Percentiles rank a stretch among this genome's conserved stretches.
These are phyloP conservation scores for Phymorhynchus buccinoides DNA, from an alignment of 1,140 invertebrate species.

Conservation along the genomic window DNA sequence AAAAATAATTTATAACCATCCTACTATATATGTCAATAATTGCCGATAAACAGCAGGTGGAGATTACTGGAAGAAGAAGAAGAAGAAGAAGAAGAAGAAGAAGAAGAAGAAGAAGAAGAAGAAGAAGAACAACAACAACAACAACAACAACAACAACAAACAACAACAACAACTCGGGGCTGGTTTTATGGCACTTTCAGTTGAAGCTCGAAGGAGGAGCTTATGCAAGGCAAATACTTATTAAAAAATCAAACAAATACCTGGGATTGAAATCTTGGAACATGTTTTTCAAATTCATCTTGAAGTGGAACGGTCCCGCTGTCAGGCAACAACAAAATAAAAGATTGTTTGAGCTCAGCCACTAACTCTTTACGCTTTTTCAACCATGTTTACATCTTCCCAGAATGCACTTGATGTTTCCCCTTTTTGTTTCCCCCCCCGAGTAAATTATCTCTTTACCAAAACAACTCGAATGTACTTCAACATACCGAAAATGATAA, in stretches of 20 bases:
- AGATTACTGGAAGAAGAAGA: no score
- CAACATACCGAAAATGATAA: no score
- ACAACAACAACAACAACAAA: no score
- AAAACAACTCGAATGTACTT: no score
- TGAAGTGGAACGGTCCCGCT: neutral
- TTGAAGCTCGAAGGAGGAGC: neutral
- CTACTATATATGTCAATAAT: no score
- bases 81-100: no score
- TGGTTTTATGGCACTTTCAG: neutral
- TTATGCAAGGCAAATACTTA: neutral
- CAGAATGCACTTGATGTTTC: neutral
- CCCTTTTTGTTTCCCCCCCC: no score
- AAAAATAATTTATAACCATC: no score
- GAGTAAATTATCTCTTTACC: no score
- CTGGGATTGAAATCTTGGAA: conserved; percentile 71
- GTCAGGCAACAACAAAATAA: neutral
- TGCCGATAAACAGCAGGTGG: no score
- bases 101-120: no score
- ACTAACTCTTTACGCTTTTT: neutral
- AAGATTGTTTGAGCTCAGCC: neutral
- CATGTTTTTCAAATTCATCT: conserved; percentile 66
- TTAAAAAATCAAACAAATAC: conserved; percentile 43
- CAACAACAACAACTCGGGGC: neutral
- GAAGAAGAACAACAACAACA: no score
- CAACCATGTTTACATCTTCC: conserved; percentile 33